Conservation (phyloP, 37 sponge, comb jelly and placozoan species). For the Amphimedon queenslandica region DNA sequence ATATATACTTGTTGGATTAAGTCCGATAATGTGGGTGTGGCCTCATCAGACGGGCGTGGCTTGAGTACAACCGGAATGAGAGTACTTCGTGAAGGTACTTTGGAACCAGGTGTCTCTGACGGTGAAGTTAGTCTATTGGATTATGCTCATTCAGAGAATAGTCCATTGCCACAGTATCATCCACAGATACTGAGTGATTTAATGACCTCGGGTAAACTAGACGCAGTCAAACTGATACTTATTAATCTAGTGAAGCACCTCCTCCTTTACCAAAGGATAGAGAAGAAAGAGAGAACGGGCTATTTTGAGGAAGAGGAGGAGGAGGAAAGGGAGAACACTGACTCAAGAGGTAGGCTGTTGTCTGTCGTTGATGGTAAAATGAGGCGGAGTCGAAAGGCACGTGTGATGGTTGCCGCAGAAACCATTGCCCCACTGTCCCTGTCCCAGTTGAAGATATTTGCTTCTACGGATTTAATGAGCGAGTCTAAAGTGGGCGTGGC, state of each 20-base stretch:
- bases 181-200: constrained; percentile 81
- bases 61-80: not conserved
- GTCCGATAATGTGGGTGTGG: not conserved
- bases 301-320: constrained; percentile 16
- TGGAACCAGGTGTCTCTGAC: not conserved
- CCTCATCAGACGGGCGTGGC: not conserved
- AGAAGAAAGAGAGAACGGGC: not conserved
- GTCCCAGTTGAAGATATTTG: constrained; percentile 34
- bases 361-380: constrained; percentile 46
- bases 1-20: constrained; percentile 54
- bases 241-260: constrained; percentile 68
- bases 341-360: constrained; percentile 18
- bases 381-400: constrained; percentile 24
- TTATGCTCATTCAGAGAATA: constrained; percentile 52
- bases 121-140: constrained; percentile 41
- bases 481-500: not conserved
- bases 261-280: constrained; percentile 17
- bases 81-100: not conserved
- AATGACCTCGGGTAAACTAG: constrained; percentile 74
- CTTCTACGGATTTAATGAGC: not conserved
- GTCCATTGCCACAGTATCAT: constrained; percentile 86
- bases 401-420: constrained; percentile 21
- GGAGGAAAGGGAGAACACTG: not conserved
- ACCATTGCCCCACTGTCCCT: constrained; percentile 47
- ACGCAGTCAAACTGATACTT: constrained; percentile 69